Evolutionary conservation across 1,140 invertebrate species (phyloP), one percentile per base, ranked within the genome.

Genomic region (Pachypeltis micranthus): DNA sequence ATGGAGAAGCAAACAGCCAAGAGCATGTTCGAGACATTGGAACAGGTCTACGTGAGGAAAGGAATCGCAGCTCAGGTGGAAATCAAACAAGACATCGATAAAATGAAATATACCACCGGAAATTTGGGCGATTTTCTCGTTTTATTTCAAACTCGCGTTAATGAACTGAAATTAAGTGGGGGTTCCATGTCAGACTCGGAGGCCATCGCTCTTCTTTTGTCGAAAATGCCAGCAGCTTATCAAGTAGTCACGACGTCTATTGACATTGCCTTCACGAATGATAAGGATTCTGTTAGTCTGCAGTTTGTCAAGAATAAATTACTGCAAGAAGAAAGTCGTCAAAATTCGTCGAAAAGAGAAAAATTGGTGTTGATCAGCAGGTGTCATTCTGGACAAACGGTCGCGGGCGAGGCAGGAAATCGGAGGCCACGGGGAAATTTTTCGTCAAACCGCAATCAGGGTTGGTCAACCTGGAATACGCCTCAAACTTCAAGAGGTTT

Each of bases 1-100:
- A 27, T 58, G 56, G 25, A 29, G 12, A 58, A 58, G 23, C 7
- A 7, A 12, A 58, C 56, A 29, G 56, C 56, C 16, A 58, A 29
- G 25, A 29, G 27, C 14, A 58, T 58, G 56, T 58, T 58, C 23
- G 56, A 58, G 25, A 27, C 56, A 12, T 27, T 58, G 56, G 56
- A 58, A 58, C 24, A 29, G 24, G 19, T 29, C 56, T 58, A 25
- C 27, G 25, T 58, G 4, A 58, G 51, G 26, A 63, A 51, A 51
- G 47, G 25, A 19, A 57, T 26, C 3, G 23, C 31, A 44, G 51
- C 55, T 34, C 47, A 51, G 47, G 47, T 51, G 4, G 47, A 51
- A 51, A 51, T 51, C 39, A 31, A 3, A 58, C 29, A n/a, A 57
- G 31, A 56, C 12, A 44, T 26, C 19, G 21, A 51, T 28, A 57